Evolutionary conservation across 2,113 vertebrate genomes (phyloP), one percentile per base, ranked within the genome.

Genomic region (Ellobius talpinus): DNA sequence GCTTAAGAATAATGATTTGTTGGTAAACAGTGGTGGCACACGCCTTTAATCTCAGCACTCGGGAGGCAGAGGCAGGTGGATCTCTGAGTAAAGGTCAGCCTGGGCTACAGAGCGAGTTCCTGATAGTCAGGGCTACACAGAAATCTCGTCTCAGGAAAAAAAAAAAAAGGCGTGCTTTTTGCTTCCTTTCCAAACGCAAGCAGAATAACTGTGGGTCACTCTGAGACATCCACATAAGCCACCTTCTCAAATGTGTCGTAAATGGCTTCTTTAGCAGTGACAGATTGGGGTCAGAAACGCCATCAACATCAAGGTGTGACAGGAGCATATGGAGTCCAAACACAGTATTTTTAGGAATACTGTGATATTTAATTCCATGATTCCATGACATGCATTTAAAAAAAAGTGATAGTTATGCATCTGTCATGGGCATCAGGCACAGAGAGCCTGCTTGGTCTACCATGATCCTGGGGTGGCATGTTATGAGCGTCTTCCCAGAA

Each of bases 231-330:
- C 26, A 0, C 81, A 2, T 11, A 9, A 42, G 14, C 33, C 6
- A 3, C 63, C 73, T 50, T 68, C 86, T 84, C n/a, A 70, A 39
- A 2, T 7, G 11, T 16, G 45, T 2, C 1, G 0, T 45, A 36
- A 13, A 1, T 3, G 36, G 19, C 21, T 68, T 36, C 33, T 11
- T 26, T 4, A n/a, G 47, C 29, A 55, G 0, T 12, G 39, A 36
- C 0, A 1, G 2, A 19, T 7, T 13, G 10, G 0, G 33, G 58
- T 39, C 31, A 31, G 42, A 42, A 7, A 50, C n/a, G 19, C 11
- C 55, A 5, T 9, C 3, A 0, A 10, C 42, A 12, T 11, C 29
- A 61, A 1, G 24, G n/a, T 42, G 36, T 17, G 14, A 42, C 7
- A 3, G 23, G 21, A 39, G 12, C 79, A 63, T 7, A 16, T 29